Evolutionary conservation across 2,113 vertebrate species (phyloP).

Genomic region (Heterocephalus glaber): DNA sequence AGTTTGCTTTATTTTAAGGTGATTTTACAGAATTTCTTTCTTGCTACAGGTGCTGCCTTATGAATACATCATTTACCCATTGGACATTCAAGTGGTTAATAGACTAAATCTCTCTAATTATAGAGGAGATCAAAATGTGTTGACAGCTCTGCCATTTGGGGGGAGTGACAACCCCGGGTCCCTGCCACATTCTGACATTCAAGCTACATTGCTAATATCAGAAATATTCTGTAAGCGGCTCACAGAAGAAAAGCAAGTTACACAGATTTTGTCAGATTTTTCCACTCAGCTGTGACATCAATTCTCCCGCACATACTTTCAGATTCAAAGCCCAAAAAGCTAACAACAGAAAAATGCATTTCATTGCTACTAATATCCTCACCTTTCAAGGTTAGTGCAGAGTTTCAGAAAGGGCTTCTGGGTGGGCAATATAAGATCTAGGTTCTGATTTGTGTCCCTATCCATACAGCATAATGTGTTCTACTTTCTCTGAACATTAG

Average conservation of each 20-base stretch:
- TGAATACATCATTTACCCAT: constrained; percentile 36
- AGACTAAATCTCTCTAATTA: constrained; percentile 63
- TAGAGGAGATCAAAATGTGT: constrained; percentile 45
- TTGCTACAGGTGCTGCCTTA: constrained; percentile 13
- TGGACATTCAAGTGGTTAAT: constrained; percentile 53
- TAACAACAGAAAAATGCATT: neutral
- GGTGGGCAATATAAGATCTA: rapidly evolving
- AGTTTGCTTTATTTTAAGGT: constrained; percentile 45
- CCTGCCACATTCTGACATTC: constrained; percentile 46
- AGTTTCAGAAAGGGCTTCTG: neutral
- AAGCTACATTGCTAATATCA: constrained; percentile 14
- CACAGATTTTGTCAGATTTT: constrained; percentile 44
- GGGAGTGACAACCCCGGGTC: neutral
- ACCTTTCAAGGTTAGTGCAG: neutral
- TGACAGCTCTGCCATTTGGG: constrained; percentile 51
- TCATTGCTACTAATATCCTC: neutral
- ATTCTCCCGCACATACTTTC: neutral
- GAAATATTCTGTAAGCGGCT: constrained; percentile 32
- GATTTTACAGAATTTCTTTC: constrained; percentile 55
- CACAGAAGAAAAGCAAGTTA: neutral
- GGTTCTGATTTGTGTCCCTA: neutral
- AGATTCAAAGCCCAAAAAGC: neutral
- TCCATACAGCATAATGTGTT: neutral
- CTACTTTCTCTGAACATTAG: neutral
- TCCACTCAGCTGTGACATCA: neutral